Evolutionary conservation across 2,888 invertebrate species (phyloP), one percentile per base, ranked within the genome.

Genomic region (Molorchus minor): DNA sequence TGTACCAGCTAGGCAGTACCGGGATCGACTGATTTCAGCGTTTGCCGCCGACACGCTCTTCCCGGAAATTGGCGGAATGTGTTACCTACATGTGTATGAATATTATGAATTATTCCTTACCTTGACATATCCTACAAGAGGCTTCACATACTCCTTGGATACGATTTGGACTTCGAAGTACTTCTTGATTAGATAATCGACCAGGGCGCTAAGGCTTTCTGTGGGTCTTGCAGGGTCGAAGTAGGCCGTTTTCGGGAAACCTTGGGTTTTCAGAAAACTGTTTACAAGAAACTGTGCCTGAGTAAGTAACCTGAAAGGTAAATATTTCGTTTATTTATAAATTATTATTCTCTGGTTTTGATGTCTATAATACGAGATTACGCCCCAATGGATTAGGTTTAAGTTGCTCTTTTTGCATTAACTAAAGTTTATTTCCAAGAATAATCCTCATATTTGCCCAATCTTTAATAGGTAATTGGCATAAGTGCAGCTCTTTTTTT

Each of bases 251-350:
- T 91, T 89, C 0, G 92, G 91, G 52, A 90, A 86, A 49, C 91
- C 92, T 77, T 91, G 90, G 15, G 88, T 82, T 75, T 90, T 89
- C 2, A 93, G 80, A 78, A 91, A 89, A 41, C 88, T 86, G 80
- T 93, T 93, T 33, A 89, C 83, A 71, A 93, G 84, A 73, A 88
- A 87, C 67, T 91, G 88, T 0, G 83, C 85, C 0, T 89, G 88
- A 29, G 85, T 79, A 53, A 91, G 77, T 77, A 92, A 92, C 73
- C 91, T 91, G 80, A 41, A 81, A 80, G 61, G 33, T 10, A 52
- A 52, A 44, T 2, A n/a, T 21, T 13, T 10, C 21, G 19, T 3
- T 45, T n/a, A 20, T n/a, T n/a, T n/a, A n/a, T n/a, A n/a, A n/a
- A n/a, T n/a, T n/a, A n/a, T n/a, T n/a, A n/a, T n/a, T n/a, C n/a